phyloP scores from a whole-genome alignment of 2,888 invertebrate genomes.

The Drosophila neotestacea region DNA sequence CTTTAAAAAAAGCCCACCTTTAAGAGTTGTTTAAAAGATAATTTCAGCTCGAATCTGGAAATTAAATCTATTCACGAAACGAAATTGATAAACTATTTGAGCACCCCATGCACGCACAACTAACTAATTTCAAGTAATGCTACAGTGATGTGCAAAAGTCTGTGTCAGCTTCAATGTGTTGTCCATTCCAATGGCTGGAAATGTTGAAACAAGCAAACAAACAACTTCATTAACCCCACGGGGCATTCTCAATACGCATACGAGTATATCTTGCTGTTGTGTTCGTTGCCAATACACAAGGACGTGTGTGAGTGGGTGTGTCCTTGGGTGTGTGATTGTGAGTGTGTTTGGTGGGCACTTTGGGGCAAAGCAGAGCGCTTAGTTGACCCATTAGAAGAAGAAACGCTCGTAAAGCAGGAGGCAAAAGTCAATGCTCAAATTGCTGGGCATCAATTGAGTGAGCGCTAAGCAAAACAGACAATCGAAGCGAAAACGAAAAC shows the following conservation, averaged over 20 bases:
- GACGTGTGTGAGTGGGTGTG: conserved; percentile 20
- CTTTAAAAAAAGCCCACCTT: too few species aligned
- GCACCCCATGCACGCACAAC: background rate
- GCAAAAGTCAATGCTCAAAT: conserved; percentile 70
- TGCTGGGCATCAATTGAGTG: conserved; percentile 68
- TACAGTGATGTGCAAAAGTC: conserved; percentile 8
- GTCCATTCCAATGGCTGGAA: conserved; percentile 29
- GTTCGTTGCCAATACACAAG: conserved; percentile 22
- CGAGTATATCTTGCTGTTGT: conserved; percentile 37
- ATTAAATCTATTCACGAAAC: too few species aligned
- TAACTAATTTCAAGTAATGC: conserved; percentile 4
- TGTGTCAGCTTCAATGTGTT: conserved; percentile 28
- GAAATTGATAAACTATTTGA: background rate
- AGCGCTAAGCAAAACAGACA: conserved; percentile 69
- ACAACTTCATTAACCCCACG: conserved; percentile 77
- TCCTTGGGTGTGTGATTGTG: conserved; percentile 24
- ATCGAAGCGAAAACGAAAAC: conserved; percentile 31
- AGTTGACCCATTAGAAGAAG: conserved; percentile 71
- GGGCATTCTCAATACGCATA: conserved; percentile 52
- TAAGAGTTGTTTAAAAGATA: too few species aligned
- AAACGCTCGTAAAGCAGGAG: conserved; percentile 58
- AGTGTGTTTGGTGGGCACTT: conserved; percentile 17
- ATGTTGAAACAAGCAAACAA: conserved; percentile 60
- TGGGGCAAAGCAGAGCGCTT: conserved; percentile 54
- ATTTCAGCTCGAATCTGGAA: too few species aligned